Evolutionary conservation across 1,140 invertebrate species (phyloP), one percentile per base, ranked within the genome.

Genomic region (Probaryconus sp.): DNA sequence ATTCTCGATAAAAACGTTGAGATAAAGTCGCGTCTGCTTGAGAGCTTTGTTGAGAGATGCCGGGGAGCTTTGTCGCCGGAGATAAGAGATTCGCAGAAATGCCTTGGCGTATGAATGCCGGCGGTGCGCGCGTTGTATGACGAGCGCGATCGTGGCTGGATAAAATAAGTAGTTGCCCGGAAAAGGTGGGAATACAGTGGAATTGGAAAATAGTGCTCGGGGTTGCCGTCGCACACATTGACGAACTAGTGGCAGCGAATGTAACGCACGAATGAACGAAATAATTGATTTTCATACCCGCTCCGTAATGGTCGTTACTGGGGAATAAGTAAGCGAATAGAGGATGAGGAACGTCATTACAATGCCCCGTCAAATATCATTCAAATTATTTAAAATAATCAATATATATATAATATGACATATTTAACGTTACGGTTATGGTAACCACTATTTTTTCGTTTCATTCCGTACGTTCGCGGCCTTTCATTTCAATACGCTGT

Each of bases 211-310:
- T 85, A 83, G 76, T 77, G 83, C 84, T 83, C 79, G 79, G 70
- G 82, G 83, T 81, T 77, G 63, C 76, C 80, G 82, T 85, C 83
- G 82, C 81, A 85, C 82, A 84, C 80, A 83, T 79, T 83, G 83
- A 85, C 80, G 79, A 79, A 76, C 74, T 69, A 80, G 64, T 83
- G 83, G 82, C 84, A 85, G 81, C 78, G 82, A 83, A 85, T 83
- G 84, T 85, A 85, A 85, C 82, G 84, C 83, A 84, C 81, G 83
- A 84, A 85, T 85, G 84, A 85, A 85, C 81, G 81, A 84, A 85
- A 83, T 85, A 84, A 85, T 84, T 84, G 83, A 84, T 85, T 85
- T 82, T 77, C 70, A 74, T 77, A 63, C 69, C 21, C 63, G 58
- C 53, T 71, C 63, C n/a, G 42, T 55, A 69, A 53, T 53, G 53